Conservation (phyloP, 2,113 vertebrate species). For the Candoia aspera region DNA sequence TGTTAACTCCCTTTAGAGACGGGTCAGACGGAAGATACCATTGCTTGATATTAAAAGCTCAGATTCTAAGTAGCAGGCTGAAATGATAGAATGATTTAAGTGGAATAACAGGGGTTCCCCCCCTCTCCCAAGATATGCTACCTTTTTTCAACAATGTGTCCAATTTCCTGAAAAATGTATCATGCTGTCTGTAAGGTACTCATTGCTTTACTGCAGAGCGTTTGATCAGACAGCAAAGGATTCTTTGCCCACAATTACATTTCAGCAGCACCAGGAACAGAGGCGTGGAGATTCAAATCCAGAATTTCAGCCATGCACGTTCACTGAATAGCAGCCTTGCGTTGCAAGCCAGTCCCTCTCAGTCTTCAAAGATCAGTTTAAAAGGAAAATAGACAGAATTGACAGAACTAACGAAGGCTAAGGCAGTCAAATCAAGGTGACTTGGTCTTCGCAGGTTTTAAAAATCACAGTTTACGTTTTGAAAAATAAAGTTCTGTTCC, state of each 20-base stretch:
- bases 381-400: background rate
- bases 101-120: background rate
- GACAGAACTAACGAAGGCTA: background rate
- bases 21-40: background rate
- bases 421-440: background rate
- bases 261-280: background rate
- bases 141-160: background rate
- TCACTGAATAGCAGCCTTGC: background rate
- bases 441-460: background rate
- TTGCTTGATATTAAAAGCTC: background rate
- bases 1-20: background rate
- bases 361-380: background rate
- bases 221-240: background rate
- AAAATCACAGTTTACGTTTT: background rate
- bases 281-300: background rate
- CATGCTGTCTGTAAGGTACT: background rate
- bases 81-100: background rate
- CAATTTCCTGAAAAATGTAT: conserved; percentile 1
- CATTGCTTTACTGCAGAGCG: background rate
- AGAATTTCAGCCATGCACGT: background rate
- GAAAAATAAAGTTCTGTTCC: background rate
- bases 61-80: background rate
- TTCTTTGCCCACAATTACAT: background rate
- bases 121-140: background rate
- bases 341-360: background rate